phyloP scores from a whole-genome alignment of 2,888 invertebrate genomes.

The Drepanosiphum platanoidis region DNA sequence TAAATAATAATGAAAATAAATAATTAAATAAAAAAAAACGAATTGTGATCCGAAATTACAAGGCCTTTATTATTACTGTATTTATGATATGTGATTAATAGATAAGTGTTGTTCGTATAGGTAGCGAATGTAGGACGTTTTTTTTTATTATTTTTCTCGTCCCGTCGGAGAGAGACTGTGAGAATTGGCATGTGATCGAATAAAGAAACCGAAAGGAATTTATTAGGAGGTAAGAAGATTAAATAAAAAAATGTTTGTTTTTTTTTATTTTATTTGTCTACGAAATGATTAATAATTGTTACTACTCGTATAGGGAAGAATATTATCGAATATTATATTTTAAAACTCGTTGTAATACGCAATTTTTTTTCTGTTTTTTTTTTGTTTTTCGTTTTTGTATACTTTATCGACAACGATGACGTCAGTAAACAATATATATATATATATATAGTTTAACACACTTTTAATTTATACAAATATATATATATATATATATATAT shows the following conservation, averaged over 20 bases:
- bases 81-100: neutral
- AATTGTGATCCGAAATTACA: slow-evolving; percentile 4
- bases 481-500: neutral
- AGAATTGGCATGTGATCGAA: slow-evolving; percentile 3
- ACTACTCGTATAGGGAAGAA: neutral
- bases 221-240: neutral
- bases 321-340: neutral
- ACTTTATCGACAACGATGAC: neutral
- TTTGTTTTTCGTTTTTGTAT: neutral
- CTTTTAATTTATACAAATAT: slow-evolving; percentile 23
- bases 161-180: neutral
- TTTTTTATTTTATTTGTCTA: neutral
- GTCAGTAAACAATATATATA: neutral
- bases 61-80: slow-evolving; percentile 23
- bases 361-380: neutral
- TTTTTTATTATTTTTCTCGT: neutral
- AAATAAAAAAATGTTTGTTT: neutral
- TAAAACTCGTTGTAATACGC: neutral
- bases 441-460: slow-evolving; percentile 3
- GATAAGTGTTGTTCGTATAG: neutral
- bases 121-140: slow-evolving; percentile 8
- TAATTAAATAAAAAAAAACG: neutral
- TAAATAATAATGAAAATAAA: neutral
- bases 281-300: neutral
- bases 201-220: slow-evolving; percentile 1